Percentiles rank a stretch among this genome's conserved stretches.
Evolutionary conservation across 2,888 invertebrate species (phyloP).

Genomic region (Desoria tigrina): DNA sequence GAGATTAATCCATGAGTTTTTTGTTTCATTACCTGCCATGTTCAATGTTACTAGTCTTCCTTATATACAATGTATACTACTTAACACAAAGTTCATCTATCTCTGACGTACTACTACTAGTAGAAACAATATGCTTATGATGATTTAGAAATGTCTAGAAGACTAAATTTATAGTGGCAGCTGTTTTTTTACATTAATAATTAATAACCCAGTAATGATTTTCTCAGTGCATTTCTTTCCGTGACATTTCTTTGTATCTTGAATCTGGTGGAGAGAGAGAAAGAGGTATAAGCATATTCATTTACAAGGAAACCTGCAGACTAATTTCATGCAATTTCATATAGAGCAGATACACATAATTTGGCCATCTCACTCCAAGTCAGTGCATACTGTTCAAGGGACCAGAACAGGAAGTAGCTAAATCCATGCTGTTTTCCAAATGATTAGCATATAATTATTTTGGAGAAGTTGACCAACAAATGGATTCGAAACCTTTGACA

Average conservation of each 20-base stretch:
- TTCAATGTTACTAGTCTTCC: conserved; percentile 18
- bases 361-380: too few species aligned
- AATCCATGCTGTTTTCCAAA: too few species aligned
- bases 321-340: too few species aligned
- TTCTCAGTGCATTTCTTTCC: background rate
- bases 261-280: too few species aligned
- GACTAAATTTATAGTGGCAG: background rate
- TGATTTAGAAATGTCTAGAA: conserved; percentile 4
- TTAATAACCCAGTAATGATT: conserved; percentile 4
- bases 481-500: too few species aligned
- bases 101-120: background rate
- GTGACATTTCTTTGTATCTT: background rate
- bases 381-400: too few species aligned
- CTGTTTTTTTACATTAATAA: background rate
- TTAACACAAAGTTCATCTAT: conserved; percentile 2
- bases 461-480: too few species aligned
- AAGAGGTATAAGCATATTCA: too few species aligned
- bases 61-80: conserved; percentile 15
- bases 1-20: background rate
- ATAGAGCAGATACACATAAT: too few species aligned
- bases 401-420: too few species aligned
- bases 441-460: too few species aligned
- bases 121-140: background rate
- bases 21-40: conserved; percentile 13
- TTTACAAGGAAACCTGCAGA: too few species aligned